Evolutionary conservation across 2,113 vertebrate genomes (phyloP).

Genomic region (Polyodon spathula): DNA sequence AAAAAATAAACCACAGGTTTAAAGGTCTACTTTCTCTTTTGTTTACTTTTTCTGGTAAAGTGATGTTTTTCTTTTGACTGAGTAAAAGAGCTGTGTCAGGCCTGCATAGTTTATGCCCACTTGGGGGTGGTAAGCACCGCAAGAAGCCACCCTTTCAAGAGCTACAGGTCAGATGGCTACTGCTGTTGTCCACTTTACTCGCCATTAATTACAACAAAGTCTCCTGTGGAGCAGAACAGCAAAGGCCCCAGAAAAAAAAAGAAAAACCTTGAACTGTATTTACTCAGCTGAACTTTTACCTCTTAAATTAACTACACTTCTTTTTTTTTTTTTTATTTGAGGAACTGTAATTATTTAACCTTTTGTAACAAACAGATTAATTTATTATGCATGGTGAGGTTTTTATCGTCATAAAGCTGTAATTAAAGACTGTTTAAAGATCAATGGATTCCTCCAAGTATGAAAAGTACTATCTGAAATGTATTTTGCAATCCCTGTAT

Average conservation of each 20-base stretch:
- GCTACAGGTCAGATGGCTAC: slow-evolving; percentile 52
- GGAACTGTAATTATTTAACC: too few relatives aligned
- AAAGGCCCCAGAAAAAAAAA: slow-evolving; percentile 27
- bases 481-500: too few relatives aligned
- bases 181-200: slow-evolving; percentile 60
- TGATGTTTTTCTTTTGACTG: slow-evolving; percentile 26
- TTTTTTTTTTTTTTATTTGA: slow-evolving; percentile 1
- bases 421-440: too few relatives aligned
- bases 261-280: background rate
- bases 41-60: slow-evolving; percentile 25
- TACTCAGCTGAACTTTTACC: slow-evolving; percentile 4
- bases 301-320: background rate
- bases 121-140: slow-evolving; percentile 92
- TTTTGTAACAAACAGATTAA: too few relatives aligned
- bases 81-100: slow-evolving; percentile 62
- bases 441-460: too few relatives aligned
- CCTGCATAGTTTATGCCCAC: slow-evolving; percentile 84
- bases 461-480: too few relatives aligned
- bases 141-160: slow-evolving; percentile 59
- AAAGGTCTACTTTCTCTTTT: slow-evolving; percentile 3
- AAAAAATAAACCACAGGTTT: too few relatives aligned
- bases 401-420: too few relatives aligned
- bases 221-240: slow-evolving; percentile 53
- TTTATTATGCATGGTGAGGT: too few relatives aligned
- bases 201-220: slow-evolving; percentile 70